Conservation (phyloP, 2,888 invertebrate genomes). For the Colostygia pectinataria region DNA sequence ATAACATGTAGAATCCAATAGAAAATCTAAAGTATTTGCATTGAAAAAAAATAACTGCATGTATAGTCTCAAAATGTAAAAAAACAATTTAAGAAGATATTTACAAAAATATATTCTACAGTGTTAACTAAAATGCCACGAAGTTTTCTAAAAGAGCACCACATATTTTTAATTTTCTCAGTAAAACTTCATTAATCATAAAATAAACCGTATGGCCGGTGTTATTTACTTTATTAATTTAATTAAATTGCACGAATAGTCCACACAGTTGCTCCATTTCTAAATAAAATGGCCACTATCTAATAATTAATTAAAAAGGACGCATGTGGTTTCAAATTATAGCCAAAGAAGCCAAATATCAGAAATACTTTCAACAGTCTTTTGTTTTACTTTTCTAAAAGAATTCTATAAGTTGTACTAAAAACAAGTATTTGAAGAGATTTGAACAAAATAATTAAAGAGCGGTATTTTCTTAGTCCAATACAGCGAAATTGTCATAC, state of each 20-base stretch:
- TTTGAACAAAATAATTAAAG: too few relatives aligned
- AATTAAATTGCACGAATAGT: constrained; percentile 26
- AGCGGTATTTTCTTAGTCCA: constrained; percentile 1
- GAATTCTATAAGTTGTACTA: not conserved
- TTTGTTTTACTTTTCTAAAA: not conserved
- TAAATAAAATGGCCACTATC: not conserved
- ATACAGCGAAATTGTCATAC: constrained; percentile 15
- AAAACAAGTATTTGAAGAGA: not conserved
- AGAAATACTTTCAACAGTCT: constrained; percentile 10
- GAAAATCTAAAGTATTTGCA: constrained; percentile 4
- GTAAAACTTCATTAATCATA: constrained; percentile 3
- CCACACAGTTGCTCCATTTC: constrained; percentile 13
- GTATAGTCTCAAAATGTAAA: not conserved
- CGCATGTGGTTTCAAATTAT: not conserved
- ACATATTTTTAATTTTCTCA: constrained; percentile 9
- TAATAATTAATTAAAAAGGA: constrained; percentile 1
- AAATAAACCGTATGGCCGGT: constrained; percentile 4
- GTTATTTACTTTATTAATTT: constrained; percentile 5
- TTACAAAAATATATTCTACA: constrained; percentile 6
- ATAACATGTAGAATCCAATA: constrained; percentile 4
- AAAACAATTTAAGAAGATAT: constrained; percentile 5
- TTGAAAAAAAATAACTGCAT: constrained; percentile 6
- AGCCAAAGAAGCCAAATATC: constrained; percentile 2
- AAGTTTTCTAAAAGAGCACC: constrained; percentile 19
- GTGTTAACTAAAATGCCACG: constrained; percentile 17